Evolutionary conservation across 2,888 invertebrate species (phyloP), one percentile per base, ranked within the genome.

Genomic region (Tachina fera): DNA sequence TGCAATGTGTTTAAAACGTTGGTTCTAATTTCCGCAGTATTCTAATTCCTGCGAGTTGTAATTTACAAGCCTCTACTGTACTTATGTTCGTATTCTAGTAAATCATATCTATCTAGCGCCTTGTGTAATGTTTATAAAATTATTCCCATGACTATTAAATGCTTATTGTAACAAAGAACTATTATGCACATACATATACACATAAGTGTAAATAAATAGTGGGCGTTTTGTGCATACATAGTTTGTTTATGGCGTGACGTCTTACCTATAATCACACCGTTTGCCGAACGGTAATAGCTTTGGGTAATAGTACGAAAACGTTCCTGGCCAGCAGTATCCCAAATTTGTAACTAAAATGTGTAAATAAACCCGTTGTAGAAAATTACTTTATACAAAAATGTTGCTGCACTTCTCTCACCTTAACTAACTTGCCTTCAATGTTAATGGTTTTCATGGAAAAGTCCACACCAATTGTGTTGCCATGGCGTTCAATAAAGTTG

Each of bases 311-410:
- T 98, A 85, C 98, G 95, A 93, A 99, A 98, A 87, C 98, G 94
- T 93, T 99, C 98, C 91, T 98, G 98, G 0, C 98, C 98, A 76
- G 98, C 98, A 11, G 98, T 98, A 93, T 98, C 98, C 98, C 98
- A 98, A 91, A 98, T 98, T 94, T 98, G 98, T 63, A 93, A 84
- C 92, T 92, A 16, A 61, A 84, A 63, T 13, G 22, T 8, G 31
- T 11, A 79, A 56, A 31, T 14, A 11, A 39, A 79, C 67, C 31
- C 14, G 19, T 22, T 43, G 9, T 19, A 3, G 61, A 45, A 22
- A 3, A 47, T 2, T 3, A 14, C 10, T n/a, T 9, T n/a, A 9
- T 43, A 19, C 2, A 22, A 2, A 49, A 22, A 43, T 43, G n/a
- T 31, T 2, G 1, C 6, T 2, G 1, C 6, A 1, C 14, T 31